Evolutionary conservation across 2,888 invertebrate genomes (phyloP), one percentile per base, ranked within the genome.

Genomic region (Timema cristinae): DNA sequence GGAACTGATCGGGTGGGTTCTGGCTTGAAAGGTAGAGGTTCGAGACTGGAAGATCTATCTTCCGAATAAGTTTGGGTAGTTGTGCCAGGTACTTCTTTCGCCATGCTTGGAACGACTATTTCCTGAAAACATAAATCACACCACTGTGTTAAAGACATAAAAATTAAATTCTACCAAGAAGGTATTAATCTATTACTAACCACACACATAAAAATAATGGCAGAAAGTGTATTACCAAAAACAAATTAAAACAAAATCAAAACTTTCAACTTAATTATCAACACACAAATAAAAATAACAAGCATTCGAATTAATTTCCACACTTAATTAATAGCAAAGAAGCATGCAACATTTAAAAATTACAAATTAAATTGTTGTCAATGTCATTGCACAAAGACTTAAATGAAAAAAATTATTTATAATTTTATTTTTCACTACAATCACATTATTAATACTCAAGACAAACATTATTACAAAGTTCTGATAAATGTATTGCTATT

Each of bases 51-150:
- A 47, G 72, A 73, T 74, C 68, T 59, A 54, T 75, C 73, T 15
- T 72, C 73, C 11, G 70, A 70, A n/a, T 49, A 51, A 32, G 66
- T 13, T 16, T 71, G 51, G 32, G 72, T 51, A 16, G 69, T 66
- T 15, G 70, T 47, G 48, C 75, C 70, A 78, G 77, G 68, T 77
- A 74, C 72, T 77, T 79, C 75, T 76, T 78, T 63, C 76, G 77
- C 72, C 79, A 84, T 85, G 73, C 85, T 85, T 69, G 84, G 85
- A 72, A 82, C 82, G 59, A 84, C 80, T 72, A 85, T 83, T 81
- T 88, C 87, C 88, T 89, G 81, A 70, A 72, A 76, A 74, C 32
- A 69, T 61, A 67, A 11, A 49, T 59, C 2, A n/a, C 5, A 32
- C n/a, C 16, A 49, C 16, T 11, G 6, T 52, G 49, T 15, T 67